Base-by-base conservation (phyloP, 2,797 vertebrate genomes). In the Ptychobarbus kaznakovi region DNA sequence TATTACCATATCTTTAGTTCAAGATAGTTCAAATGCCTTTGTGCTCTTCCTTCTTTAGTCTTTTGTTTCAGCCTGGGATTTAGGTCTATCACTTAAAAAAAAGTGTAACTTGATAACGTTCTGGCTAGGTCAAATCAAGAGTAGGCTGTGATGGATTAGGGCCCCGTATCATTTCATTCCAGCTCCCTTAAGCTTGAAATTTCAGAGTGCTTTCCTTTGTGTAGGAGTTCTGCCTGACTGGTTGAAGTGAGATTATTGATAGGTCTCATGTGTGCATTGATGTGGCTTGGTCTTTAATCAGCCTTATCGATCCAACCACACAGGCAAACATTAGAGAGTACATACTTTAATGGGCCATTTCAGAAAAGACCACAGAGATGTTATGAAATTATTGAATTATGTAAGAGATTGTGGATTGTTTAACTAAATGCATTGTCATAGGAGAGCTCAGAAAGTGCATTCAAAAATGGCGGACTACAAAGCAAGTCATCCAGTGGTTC, bases 211-310 rank as follows among this genome's bases (percentile, higher is more conserved):
- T 82, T 70, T 56, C 11, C 9, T 82, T 53, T 76, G 68, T 66
- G 40, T n/a, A 63, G 80, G 82, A 79, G 72, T 80, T 79, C 68
- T 68, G 61, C 28, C 46, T 56, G 70, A 66, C 32, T 80, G 77
- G 73, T 79, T 85, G 80, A 83, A 80, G 69, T 53, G 81, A 76
- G 84, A 73, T 44, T 86, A 86, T 83, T 61, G 72, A 88, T 65
- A 82, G 63, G 61, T 81, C 81, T 86, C 76, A 18, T 80, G 84
- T 53, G 81, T 58, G 53, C 80, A 51, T 53, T 83, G 61, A 80
- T 81, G 76, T 76, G 69, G 53, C 84, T 75, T 38, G 8, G 49
- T n/a, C 77, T 88, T 88, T 88, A 88, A 83, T 88, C 76, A 81
- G 63, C 35, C 42, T 76, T 80, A 88, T 86, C 58, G 84, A 88